These are phyloP conservation scores for Luperina nickerlii DNA, from an alignment of 2,888 invertebrate genomes.

Conservation along the genomic window DNA sequence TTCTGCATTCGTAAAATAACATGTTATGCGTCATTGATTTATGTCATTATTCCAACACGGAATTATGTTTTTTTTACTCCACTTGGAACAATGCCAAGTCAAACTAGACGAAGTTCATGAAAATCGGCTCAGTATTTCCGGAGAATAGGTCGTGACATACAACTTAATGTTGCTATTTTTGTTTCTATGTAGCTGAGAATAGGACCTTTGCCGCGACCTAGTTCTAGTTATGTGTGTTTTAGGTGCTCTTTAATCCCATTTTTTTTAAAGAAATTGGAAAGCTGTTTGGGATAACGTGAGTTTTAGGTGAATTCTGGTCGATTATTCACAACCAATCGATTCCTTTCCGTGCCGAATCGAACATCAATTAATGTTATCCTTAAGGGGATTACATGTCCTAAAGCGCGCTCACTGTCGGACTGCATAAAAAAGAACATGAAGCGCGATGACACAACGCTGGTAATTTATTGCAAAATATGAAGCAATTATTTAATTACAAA, in stretches of 20 bases:
- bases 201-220: constrained; percentile 2
- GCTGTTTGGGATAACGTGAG: not conserved
- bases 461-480: too few relatives aligned
- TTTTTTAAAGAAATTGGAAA: not conserved
- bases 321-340: not conserved
- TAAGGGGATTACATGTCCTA: too few relatives aligned
- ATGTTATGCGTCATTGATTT: constrained; percentile 38
- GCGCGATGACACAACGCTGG: too few relatives aligned
- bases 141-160: constrained; percentile 42
- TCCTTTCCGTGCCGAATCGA: not conserved
- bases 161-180: constrained; percentile 41
- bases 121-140: constrained; percentile 45
- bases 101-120: constrained; percentile 45
- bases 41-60: constrained; percentile 29
- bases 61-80: constrained; percentile 46
- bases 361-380: not conserved
- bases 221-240: constrained; percentile 1
- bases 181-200: constrained; percentile 6
- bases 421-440: too few relatives aligned
- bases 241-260: too few relatives aligned
- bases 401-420: too few relatives aligned
- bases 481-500: too few relatives aligned
- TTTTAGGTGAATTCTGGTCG: not conserved
- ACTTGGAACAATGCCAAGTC: constrained; percentile 49
- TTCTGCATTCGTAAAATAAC: constrained; percentile 21